Evolutionary conservation across 2,888 invertebrate genomes (phyloP), one percentile per base, ranked within the genome.

Genomic region (Ecliptopera silaceata): DNA sequence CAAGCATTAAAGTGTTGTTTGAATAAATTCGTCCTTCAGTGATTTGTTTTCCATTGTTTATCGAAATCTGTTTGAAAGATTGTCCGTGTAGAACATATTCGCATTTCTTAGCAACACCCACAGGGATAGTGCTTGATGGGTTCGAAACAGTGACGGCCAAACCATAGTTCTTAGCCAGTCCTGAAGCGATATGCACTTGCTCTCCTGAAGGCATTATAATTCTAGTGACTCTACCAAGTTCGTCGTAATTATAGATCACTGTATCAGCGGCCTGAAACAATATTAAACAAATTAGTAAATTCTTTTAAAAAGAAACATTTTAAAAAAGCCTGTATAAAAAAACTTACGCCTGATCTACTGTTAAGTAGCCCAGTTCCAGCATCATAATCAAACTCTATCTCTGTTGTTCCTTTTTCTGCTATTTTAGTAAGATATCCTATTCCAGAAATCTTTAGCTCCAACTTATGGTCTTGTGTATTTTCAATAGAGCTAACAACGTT

Each of bases 401-500:
- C 97, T 20, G 96, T 95, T 68, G 96, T 94, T 56, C 98, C 97
- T 74, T 97, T 97, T 76, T 97, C 97, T 15, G 95, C 94, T 69
- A 98, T 93, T 81, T 95, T 96, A 38, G 97, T 96, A 70, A 99
- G 93, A 74, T 97, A 96, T 38, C 98, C 97, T 71, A 97, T 96
- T 58, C 97, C 98, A 63, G 97, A 97, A 84, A 98, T 97, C 82
- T 96, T 96, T 56, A 99, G 91, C 77, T 97, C 96, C 6, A 97
- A 96, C 84, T 98, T 98, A 80, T 97, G 97, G 77, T 97, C 97
- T 86, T 97, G 97, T 8, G 97, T 97, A 76, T 97, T 97, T 87
- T 98, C 98, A 72, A 97, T 98, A 3, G 98, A 97, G 79, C 97
- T 98, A 6, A 97, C 98, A 56, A 96, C 95, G 73, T 97, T 96